Conservation (phyloP, 2,797 vertebrate genomes). For the Phrynocephalus guinanensis region DNA sequence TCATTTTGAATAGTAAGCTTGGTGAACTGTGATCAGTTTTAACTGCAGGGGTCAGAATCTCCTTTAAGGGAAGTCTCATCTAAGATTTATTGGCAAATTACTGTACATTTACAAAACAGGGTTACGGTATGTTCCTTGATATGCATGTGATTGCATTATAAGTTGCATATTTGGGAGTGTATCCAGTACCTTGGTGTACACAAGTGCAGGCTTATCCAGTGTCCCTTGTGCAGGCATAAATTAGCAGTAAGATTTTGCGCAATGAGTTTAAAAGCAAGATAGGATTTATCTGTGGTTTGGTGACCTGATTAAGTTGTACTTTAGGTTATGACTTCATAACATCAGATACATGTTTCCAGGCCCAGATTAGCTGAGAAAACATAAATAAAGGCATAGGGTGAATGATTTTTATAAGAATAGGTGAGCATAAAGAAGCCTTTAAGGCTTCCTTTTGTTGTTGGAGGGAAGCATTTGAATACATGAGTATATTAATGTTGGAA, state of each 20-base stretch:
- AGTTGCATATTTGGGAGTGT: too few species aligned
- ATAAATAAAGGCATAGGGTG: neutral
- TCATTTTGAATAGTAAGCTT: neutral
- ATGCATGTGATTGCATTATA: too few species aligned
- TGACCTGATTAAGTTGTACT: too few species aligned
- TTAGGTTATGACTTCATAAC: neutral
- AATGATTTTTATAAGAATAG: neutral
- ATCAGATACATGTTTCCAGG: neutral
- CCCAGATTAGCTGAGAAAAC: neutral
- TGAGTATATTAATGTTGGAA: neutral
- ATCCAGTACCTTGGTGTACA: too few species aligned
- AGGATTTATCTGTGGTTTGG: neutral
- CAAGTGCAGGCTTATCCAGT: too few species aligned
- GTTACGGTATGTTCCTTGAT: too few species aligned
- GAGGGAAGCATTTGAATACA: neutral
- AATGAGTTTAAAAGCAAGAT: neutral
- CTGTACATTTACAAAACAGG: too few species aligned
- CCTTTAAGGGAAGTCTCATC: too few species aligned
- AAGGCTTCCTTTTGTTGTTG: neutral
- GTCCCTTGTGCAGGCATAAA: too few species aligned
- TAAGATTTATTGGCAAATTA: too few species aligned
- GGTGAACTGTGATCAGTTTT: neutral
- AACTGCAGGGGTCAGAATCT: neutral
- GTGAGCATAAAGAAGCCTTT: neutral
- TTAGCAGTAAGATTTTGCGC: too few species aligned